Evolutionary conservation across 2,888 invertebrate species (phyloP).

Genomic region (Dynastes grantii): DNA sequence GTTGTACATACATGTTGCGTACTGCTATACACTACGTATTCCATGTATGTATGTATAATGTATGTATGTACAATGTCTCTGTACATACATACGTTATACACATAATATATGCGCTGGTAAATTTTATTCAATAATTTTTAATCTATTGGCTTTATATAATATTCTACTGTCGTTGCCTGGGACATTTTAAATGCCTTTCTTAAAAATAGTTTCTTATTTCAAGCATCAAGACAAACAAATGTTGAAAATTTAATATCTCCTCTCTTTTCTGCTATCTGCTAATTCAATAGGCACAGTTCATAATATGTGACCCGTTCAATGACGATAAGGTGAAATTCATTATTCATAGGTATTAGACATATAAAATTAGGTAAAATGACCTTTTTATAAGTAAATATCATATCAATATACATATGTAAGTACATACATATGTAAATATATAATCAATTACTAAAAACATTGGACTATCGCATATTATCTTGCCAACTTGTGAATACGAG

Average conservation of each 20-base stretch:
- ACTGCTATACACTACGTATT: slow-evolving; percentile 32
- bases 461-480: no score
- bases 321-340: no score
- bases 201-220: background rate
- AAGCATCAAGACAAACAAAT: background rate
- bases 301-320: no score
- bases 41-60: slow-evolving; percentile 15
- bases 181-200: slow-evolving; percentile 1
- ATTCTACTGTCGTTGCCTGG: background rate
- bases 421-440: no score
- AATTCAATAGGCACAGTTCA: no score
- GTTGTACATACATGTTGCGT: slow-evolving; percentile 40
- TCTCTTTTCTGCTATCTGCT: no score
- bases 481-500: no score
- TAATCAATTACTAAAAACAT: no score
- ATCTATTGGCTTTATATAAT: slow-evolving; percentile 17
- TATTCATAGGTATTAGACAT: no score
- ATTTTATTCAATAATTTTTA: slow-evolving; percentile 45
- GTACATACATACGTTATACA: slow-evolving; percentile 14
- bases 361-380: no score
- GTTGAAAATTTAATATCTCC: background rate
- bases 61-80: background rate
- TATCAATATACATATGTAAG: no score
- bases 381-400: no score
- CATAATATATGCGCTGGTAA: slow-evolving; percentile 31